Conservation (phyloP, 2,113 vertebrate species). For the Spermophilus dauricus region DNA sequence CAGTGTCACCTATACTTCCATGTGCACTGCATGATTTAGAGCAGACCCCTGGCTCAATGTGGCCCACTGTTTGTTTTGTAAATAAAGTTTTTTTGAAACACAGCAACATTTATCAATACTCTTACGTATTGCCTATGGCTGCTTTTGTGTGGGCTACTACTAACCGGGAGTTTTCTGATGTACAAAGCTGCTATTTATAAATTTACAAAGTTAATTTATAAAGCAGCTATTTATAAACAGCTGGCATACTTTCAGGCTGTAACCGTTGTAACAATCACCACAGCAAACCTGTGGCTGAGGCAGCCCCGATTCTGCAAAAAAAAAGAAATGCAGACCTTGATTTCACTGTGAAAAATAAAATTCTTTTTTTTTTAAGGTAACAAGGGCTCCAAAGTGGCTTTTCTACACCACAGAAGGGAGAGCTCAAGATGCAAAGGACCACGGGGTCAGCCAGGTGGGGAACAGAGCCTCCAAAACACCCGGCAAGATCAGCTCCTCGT, state of each 20-base stretch:
- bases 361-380: too few relatives aligned
- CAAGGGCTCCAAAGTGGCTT: too few relatives aligned
- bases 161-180: neutral
- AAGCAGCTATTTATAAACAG: neutral
- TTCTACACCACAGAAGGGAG: too few relatives aligned
- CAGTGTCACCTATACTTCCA: neutral
- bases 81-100: slow-evolving; percentile 50
- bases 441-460: too few relatives aligned
- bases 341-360: too few relatives aligned
- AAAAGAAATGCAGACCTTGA: too few relatives aligned
- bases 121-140: neutral
- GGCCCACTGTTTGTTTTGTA: neutral
- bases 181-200: too few relatives aligned
- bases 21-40: neutral
- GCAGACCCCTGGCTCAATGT: neutral
- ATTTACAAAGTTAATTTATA: neutral
- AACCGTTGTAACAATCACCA: neutral
- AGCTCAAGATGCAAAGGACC: too few relatives aligned
- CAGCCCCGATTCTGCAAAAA: too few relatives aligned
- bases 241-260: neutral
- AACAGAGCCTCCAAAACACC: too few relatives aligned
- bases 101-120: neutral
- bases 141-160: neutral
- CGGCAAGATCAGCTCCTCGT: too few relatives aligned
- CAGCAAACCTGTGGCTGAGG: neutral